Base-by-base conservation (phyloP, 1,140 invertebrate species). In the Chrysopa pallens region DNA sequence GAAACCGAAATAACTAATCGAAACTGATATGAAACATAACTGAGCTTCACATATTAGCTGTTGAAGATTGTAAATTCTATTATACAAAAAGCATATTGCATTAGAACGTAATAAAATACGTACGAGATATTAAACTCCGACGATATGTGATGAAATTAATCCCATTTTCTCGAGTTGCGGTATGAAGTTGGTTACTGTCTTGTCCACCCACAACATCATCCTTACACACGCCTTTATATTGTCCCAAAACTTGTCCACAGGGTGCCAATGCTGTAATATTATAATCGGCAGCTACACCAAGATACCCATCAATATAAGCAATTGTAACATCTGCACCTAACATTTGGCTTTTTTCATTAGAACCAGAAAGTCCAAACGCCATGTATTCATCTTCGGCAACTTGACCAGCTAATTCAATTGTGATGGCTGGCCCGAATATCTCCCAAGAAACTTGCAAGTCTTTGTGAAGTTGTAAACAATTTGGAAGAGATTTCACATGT, bases 381-480 rank as follows among this genome's bases (percentile, higher is more conserved):
- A 91, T 78, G 57, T 90, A 93, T 47, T 87, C 84, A 51, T 81
- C 64, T 50, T 80, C 73, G 0, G 56, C 78, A 62, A 71, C 59
- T 66, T 80, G 74, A n/a, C 77, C 87, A n/a, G 80, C 74, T 6
- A 93, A 61, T 61, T 91, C 77, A 42, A 93, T 73, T 1, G 86
- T 90, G 39, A 93, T 78, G 56, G 84, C 78, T n/a, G 78, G 80
- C 0, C 87, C 85, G 57, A 89, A 86, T 4, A 91, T 76, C 57
- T 91, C 85, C 88, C 88, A 93, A 8, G 78, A 77, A 4, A 90
- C 69, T 67, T 89, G 85, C 42, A 81, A 64, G 50, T 84, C 73
- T 58, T 77, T 78, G 58, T 91, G 87, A 6, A 91, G 67, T 60
- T 88, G 84, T 48, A 82, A 59, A 59, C 89, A 92, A 59, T 90